These are phyloP conservation scores for Drosophila greeni DNA, from an alignment of 2,888 invertebrate species.

Conservation along the genomic window DNA sequence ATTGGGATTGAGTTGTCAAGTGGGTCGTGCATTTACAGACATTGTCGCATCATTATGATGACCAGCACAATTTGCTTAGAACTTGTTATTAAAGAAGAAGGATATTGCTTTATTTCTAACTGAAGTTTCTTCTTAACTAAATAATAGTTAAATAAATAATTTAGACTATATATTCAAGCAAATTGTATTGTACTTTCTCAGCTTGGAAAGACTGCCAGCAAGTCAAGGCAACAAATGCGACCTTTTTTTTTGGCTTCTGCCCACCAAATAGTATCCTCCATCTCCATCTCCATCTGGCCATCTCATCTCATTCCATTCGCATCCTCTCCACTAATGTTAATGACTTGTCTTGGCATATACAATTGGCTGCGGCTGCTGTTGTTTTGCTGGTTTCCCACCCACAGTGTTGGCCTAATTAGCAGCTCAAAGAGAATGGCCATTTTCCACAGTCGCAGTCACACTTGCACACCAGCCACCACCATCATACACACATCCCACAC, in stretches of 20 bases:
- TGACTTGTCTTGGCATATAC: constrained; percentile 62
- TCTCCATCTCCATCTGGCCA: background rate
- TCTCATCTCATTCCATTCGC: background rate
- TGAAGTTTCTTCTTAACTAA: background rate
- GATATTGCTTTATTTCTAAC: background rate
- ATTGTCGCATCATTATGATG: constrained; percentile 12
- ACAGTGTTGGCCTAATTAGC: constrained; percentile 60
- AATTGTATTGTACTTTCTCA: background rate
- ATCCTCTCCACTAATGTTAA: constrained; percentile 51
- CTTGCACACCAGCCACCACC: constrained; percentile 4
- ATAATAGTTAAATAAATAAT: background rate
- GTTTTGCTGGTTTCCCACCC: constrained; percentile 29
- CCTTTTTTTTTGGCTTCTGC: constrained; percentile 47
- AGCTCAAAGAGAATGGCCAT: constrained; percentile 29
- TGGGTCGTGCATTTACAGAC: constrained; percentile 11
- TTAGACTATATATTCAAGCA: too few relatives aligned
- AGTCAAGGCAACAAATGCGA: constrained; percentile 58
- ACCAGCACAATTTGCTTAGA: constrained; percentile 23
- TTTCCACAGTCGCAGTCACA: constrained; percentile 13
- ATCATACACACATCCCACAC: background rate
- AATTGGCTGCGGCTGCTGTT: constrained; percentile 56
- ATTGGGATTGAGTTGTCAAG: constrained; percentile 37
- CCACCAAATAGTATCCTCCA: constrained; percentile 1
- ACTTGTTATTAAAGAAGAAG: constrained; percentile 12
- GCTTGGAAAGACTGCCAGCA: constrained; percentile 13